Evolutionary conservation across 1,140 invertebrate species (phyloP).

Genomic region (Eciton burchellii): DNA sequence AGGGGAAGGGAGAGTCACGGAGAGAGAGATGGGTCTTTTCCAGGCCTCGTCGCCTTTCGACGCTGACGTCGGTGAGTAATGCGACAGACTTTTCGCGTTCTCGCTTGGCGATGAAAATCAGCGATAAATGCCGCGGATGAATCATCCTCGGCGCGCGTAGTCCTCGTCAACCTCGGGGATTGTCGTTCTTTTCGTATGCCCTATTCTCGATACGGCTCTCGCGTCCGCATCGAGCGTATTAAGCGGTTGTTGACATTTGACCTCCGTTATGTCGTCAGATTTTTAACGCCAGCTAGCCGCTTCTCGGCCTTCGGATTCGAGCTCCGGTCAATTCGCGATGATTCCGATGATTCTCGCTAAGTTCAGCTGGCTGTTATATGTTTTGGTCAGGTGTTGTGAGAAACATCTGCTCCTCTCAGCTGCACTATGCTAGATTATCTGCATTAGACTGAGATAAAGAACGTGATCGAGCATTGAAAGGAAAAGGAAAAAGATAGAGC

Average conservation of each 20-base stretch:
- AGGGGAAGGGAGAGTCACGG: not conserved
- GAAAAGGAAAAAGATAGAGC: too few species aligned
- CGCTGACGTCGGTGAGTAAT: slow-evolving; percentile 89
- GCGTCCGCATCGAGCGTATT: slow-evolving; percentile 34
- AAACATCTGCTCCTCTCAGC: too few species aligned
- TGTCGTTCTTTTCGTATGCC: not conserved
- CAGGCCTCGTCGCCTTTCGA: slow-evolving; percentile 89
- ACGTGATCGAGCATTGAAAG: too few species aligned
- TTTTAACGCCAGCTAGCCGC: slow-evolving; percentile 12
- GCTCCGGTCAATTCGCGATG: not conserved
- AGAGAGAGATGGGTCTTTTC: slow-evolving; percentile 88
- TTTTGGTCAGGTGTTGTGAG: not conserved
- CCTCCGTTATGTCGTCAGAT: slow-evolving; percentile 62
- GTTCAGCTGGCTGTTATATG: not conserved
- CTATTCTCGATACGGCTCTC: not conserved
- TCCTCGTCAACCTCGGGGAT: not conserved
- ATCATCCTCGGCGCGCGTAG: not conserved
- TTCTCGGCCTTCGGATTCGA: not conserved
- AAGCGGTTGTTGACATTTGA: slow-evolving; percentile 76
- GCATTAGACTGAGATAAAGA: too few species aligned
- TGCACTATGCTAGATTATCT: too few species aligned
- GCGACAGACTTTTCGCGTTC: not conserved
- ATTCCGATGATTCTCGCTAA: not conserved
- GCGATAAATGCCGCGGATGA: not conserved
- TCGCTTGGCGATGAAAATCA: not conserved